Conservation (phyloP, 1,140 invertebrate genomes). For the Arion vulgaris region DNA sequence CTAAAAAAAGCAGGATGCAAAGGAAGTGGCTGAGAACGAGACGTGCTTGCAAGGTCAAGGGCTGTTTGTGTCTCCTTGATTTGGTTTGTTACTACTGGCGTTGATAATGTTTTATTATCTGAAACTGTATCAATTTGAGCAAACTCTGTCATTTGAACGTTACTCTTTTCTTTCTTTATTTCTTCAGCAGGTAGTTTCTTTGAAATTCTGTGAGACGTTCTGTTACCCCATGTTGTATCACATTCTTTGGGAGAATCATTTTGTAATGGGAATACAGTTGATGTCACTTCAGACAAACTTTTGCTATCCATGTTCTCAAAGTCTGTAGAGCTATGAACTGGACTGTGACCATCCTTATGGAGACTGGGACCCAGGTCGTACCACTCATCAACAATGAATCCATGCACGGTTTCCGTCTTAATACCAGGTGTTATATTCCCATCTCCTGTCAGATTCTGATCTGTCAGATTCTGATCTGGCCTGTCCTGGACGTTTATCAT, state of each 20-base stretch:
- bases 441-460: not conserved
- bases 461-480: not conserved
- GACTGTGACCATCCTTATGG: conserved; percentile 10
- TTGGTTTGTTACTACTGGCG: not conserved
- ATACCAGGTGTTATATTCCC: not conserved
- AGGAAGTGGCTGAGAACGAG: not conserved
- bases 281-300: not conserved
- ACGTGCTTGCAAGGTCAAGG: not conserved
- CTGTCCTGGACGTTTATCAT: not conserved
- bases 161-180: not conserved
- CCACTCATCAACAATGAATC: conserved; percentile 20
- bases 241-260: not conserved
- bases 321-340: not conserved
- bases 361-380: conserved; percentile 22
- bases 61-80: not conserved
- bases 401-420: conserved; percentile 11
- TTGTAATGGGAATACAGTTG: not conserved
- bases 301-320: not conserved
- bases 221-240: not conserved
- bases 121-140: not conserved
- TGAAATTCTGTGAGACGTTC: not conserved
- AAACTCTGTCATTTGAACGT: not conserved
- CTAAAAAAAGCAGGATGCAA: not conserved
- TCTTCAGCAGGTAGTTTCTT: not conserved
- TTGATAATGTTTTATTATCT: not conserved